These are phyloP conservation scores for Scaptodrosophila latifasciaeformis DNA, from an alignment of 2,888 invertebrate species.

Conservation along the genomic window DNA sequence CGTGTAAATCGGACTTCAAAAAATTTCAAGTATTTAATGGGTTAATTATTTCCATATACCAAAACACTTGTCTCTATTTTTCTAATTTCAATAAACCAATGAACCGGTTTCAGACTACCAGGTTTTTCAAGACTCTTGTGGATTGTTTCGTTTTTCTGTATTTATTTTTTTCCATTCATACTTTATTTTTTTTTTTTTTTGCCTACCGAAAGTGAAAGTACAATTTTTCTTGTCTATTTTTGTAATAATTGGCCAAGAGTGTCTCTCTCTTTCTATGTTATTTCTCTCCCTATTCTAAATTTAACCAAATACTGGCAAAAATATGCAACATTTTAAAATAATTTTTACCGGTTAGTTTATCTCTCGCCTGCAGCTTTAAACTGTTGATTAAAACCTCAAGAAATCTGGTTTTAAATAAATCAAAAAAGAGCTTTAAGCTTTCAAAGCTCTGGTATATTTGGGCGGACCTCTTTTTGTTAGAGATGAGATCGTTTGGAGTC, in stretches of 20 bases:
- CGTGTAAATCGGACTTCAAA: conserved; percentile 55
- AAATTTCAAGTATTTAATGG: conserved; percentile 1
- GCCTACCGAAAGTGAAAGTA: not conserved
- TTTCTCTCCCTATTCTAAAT: no score
- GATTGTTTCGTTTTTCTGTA: not conserved
- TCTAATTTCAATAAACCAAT: no score
- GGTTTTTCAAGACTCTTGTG: no score
- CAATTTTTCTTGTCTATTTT: no score
- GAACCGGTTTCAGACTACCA: no score
- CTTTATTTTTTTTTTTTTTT: not conserved
- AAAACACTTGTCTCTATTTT: conserved; percentile 22
- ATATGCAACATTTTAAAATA: no score
- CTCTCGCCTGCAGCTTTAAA: no score
- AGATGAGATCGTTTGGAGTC: not conserved
- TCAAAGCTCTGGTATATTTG: not conserved
- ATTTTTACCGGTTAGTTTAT: no score
- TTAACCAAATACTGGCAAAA: no score
- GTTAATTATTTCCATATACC: conserved; percentile 18
- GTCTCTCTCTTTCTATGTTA: no score
- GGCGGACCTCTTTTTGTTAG: not conserved
- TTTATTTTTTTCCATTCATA: not conserved
- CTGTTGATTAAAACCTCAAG: no score
- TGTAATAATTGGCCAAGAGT: no score
- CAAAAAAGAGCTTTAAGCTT: not conserved
- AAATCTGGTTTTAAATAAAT: conserved; percentile 3